Evolutionary conservation across 2,113 vertebrate species (phyloP).

Genomic region (Mystacornis crossleyi): DNA sequence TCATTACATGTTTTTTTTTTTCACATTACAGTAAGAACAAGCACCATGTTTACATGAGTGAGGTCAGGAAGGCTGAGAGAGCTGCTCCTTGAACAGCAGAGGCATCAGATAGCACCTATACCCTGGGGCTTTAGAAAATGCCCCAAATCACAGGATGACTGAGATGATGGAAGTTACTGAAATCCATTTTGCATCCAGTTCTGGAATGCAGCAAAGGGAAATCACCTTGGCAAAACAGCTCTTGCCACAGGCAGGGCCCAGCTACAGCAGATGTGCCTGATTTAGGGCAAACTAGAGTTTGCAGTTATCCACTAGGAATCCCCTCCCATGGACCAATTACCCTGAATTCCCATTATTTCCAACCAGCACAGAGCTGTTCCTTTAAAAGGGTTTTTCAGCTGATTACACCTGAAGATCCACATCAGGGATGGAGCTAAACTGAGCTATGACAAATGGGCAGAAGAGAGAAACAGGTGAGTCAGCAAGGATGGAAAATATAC

Average conservation of each 20-base stretch:
- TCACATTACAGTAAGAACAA: background rate
- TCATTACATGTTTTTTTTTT: conserved; percentile 29
- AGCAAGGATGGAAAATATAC: background rate
- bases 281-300: background rate
- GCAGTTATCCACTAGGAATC: background rate
- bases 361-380: background rate
- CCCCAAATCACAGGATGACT: conserved; percentile 23
- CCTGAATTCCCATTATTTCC: background rate
- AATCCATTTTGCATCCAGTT: background rate
- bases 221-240: background rate
- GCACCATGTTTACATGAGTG: conserved; percentile 27
- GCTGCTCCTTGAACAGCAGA: conserved; percentile 60
- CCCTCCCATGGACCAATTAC: background rate
- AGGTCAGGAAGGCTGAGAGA: conserved; percentile 13
- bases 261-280: background rate
- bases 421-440: background rate
- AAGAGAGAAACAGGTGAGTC: background rate
- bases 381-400: background rate
- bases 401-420: background rate
- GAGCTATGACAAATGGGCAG: background rate
- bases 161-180: background rate
- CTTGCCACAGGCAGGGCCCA: background rate
- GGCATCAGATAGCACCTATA: conserved; percentile 22
- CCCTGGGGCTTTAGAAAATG: conserved; percentile 23
- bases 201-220: background rate